Conservation (phyloP, 2,888 invertebrate species). For the Platynereis dumerilii region DNA sequence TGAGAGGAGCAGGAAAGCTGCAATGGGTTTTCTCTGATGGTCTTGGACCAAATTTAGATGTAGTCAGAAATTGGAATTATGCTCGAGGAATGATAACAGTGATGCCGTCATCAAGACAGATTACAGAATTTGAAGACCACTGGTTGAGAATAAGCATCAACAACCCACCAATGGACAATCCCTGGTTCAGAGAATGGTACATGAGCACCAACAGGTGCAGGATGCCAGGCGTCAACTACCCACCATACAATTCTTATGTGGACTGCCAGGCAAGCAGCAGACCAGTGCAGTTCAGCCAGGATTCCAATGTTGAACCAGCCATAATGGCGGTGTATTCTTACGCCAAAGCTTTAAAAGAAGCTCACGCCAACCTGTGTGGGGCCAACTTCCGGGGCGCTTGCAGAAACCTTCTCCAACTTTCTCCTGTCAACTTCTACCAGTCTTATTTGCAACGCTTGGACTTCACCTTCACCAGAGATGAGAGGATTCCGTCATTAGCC, state of each 20-base stretch:
- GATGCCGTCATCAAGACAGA: constrained; percentile 45
- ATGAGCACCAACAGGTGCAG: constrained; percentile 46
- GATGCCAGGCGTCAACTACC: constrained; percentile 37
- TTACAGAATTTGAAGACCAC: constrained; percentile 58
- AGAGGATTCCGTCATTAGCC: constrained; percentile 53
- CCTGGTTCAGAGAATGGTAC: constrained; percentile 54
- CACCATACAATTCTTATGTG: constrained; percentile 38
- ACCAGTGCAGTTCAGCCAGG: constrained; percentile 42
- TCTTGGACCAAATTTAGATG: constrained; percentile 36
- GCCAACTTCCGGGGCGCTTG: constrained; percentile 44
- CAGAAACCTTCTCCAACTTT: constrained; percentile 37
- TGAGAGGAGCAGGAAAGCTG: constrained; percentile 43
- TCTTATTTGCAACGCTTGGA: constrained; percentile 49
- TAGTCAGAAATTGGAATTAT: constrained; percentile 38
- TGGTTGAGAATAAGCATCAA: constrained; percentile 51
- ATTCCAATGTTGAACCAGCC: constrained; percentile 54
- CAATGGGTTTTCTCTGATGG: constrained; percentile 56
- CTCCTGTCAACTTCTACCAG: constrained; percentile 44
- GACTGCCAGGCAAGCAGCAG: constrained; percentile 38
- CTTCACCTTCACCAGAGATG: constrained; percentile 48
- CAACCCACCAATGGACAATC: constrained; percentile 46
- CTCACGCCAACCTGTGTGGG: constrained; percentile 46
- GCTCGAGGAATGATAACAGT: constrained; percentile 50
- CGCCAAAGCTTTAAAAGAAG: constrained; percentile 50
- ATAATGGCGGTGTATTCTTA: constrained; percentile 54